phyloP scores from a whole-genome alignment of 1,140 invertebrate species.

The Trichonephila clavata region DNA sequence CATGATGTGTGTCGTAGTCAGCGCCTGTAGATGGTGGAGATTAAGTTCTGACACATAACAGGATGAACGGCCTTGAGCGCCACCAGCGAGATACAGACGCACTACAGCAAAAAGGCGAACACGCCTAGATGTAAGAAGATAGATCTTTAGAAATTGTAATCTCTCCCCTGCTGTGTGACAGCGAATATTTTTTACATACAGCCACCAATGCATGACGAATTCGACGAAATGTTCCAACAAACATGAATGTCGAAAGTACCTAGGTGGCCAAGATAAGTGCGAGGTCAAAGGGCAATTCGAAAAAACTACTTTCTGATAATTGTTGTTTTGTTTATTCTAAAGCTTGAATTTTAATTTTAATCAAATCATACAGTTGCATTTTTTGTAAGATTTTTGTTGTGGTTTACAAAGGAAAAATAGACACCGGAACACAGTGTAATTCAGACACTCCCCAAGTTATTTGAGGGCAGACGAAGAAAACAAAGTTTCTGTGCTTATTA shows the following conservation, averaged over 20 bases:
- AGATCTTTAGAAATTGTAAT: conserved; percentile 35
- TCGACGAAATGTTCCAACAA: conserved; percentile 39
- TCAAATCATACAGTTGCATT: neutral
- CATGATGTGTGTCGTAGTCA: conserved; percentile 64
- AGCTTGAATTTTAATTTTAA: neutral
- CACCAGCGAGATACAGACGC: conserved; percentile 8
- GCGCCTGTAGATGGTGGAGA: conserved; percentile 44
- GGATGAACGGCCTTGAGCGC: conserved; percentile 40
- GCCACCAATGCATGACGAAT: conserved; percentile 19
- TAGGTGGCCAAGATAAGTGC: conserved; percentile 41
- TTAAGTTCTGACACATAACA: conserved; percentile 60
- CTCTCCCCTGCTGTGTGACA: neutral
- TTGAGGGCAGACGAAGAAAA: no score
- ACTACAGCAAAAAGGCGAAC: neutral
- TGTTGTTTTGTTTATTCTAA: neutral
- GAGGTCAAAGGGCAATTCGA: conserved; percentile 4
- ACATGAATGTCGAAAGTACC: neutral
- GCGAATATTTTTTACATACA: neutral
- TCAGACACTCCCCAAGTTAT: no score
- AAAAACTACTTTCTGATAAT: conserved; percentile 5
- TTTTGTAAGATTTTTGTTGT: neutral
- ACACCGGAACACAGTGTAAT: neutral
- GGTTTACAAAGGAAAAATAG: neutral
- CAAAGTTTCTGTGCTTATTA: no score
- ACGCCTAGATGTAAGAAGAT: conserved; percentile 34